Evolutionary conservation across 2,888 invertebrate genomes (phyloP).

Genomic region (Tortrix viridana): DNA sequence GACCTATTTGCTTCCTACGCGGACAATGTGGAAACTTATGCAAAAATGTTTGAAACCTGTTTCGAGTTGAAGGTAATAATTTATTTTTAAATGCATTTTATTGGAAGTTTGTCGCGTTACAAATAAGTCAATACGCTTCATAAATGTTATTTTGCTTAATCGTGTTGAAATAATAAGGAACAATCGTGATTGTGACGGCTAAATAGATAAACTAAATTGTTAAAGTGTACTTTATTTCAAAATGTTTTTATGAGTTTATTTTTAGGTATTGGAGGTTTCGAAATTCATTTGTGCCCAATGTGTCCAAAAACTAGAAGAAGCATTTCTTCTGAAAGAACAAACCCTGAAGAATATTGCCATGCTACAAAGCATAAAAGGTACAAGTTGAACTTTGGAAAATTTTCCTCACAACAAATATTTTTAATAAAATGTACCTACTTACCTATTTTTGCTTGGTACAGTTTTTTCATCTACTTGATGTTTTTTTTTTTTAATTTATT

Average conservation of each 20-base stretch:
- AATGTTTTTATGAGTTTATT: slow-evolving; percentile 33
- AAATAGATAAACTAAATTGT: background rate
- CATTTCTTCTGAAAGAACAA: slow-evolving; percentile 61
- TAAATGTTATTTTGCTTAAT: background rate
- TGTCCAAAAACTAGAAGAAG: slow-evolving; percentile 63
- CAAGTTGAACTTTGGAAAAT: background rate
- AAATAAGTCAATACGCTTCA: slow-evolving; percentile 8
- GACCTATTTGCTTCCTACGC: slow-evolving; percentile 77
- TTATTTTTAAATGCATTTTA: slow-evolving; percentile 29
- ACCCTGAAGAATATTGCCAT: slow-evolving; percentile 61
- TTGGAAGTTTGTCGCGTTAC: slow-evolving; percentile 6
- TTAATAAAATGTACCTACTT: background rate
- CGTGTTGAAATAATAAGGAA: background rate
- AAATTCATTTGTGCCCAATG: slow-evolving; percentile 71
- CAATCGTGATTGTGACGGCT: background rate
- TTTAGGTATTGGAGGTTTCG: slow-evolving; percentile 63
- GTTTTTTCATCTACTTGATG: no score
- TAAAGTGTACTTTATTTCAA: background rate
- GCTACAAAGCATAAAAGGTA: slow-evolving; percentile 65
- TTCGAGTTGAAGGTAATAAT: slow-evolving; percentile 70
- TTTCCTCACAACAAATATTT: background rate
- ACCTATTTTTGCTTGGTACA: background rate
- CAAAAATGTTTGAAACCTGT: slow-evolving; percentile 77
- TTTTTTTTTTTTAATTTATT: no score
- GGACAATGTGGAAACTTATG: slow-evolving; percentile 73